Evolutionary conservation across 2,797 vertebrate species (phyloP), one percentile per base, ranked within the genome.

Genomic region (Gymnothorax reevesii): DNA sequence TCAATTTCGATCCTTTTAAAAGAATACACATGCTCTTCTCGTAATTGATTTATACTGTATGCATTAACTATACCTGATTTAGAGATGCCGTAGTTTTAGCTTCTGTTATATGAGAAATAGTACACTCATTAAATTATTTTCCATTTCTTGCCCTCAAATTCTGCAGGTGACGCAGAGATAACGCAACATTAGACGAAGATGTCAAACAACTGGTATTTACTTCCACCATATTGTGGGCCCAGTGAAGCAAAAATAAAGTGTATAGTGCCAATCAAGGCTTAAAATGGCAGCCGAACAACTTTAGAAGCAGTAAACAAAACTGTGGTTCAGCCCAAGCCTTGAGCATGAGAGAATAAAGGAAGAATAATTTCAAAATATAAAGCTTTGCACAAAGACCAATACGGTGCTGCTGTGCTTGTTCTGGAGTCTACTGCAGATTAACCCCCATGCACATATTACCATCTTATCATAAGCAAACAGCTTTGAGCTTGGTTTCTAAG

Each of bases 391-490:
- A 49, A 27, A 69, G 66, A 84, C 55, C 33, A 57, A 75, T 9
- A 49, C 83, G n/a, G 20, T n/a, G 52, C 71, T 84, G 73, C 4
- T 87, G 52, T 86, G 25, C 52, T 13, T 71, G 77, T 87, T 86
- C 42, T n/a, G 64, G 87, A 55, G 0, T 9, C 89, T 91, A 87
- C 84, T 82, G 71, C 83, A 88, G 88, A 93, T 91, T 89, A 83
- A 87, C 66, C 57, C 82, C 64, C 33, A 57, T 84, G 57, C 22
- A 62, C 59, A 84, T 84, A 84, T 71, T 73, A 69, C 73, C 84
- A 84, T 90, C 92, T 94, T 94, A 95, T 95, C 93, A 87, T 77
- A 42, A 90, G 87, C 90, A 92, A 93, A 93, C 92, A 94, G 89
- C 87, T 87, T 87, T 89, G 88, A 86, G 84, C 88, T 88, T 82